Evolutionary conservation across 2,113 vertebrate species (phyloP), one percentile per base, ranked within the genome.

Genomic region (Eolophus roseicapilla): DNA sequence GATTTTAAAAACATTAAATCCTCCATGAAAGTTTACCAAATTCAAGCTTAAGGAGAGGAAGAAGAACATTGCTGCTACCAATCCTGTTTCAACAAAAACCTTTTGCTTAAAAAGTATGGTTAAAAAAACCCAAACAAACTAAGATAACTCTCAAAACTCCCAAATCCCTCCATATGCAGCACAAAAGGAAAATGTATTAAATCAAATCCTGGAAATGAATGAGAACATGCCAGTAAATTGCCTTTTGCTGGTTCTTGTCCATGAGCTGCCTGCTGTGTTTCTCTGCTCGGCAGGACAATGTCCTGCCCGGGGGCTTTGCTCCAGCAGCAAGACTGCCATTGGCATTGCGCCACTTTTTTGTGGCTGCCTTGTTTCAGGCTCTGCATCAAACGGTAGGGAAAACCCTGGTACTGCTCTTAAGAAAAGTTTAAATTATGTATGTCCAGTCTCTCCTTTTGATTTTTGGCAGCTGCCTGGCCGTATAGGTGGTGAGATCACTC

Each of bases 131-230:
- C 55, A 41, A 15, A 47, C 46, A 49, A 47, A 4, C n/a, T 69
- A 27, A 27, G 7, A 27, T 25, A 63, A 63, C 57, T 59, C 33
- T 10, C 23, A 49, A 65, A 29, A 52, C 13, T 9, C 21, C 13
- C 43, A 21, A 55, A 75, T 13, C 31, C 64, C 24, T 53, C n/a
- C 78, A 29, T 46, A n/a, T 29, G 10, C 31, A 88, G 18, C 37
- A 80, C 70, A 60, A 95, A 92, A 71, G 46, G 46, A 86, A 90
- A 91, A 80, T 10, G 17, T 37, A 9, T 59, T 85, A 67, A 82
- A 81, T 95, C 67, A 87, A 69, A 79, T 88, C 77, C 81, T 95
- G 81, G 94, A 95, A 96, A 93, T 20, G 68, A 86, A 95, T 1
- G 4, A 5, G 49, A 89, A 87, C 31, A 20, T 49, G 86, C 83